Evolutionary conservation across 2,797 vertebrate genomes (phyloP), one percentile per base, ranked within the genome.

Genomic region (Falco biarmicus): DNA sequence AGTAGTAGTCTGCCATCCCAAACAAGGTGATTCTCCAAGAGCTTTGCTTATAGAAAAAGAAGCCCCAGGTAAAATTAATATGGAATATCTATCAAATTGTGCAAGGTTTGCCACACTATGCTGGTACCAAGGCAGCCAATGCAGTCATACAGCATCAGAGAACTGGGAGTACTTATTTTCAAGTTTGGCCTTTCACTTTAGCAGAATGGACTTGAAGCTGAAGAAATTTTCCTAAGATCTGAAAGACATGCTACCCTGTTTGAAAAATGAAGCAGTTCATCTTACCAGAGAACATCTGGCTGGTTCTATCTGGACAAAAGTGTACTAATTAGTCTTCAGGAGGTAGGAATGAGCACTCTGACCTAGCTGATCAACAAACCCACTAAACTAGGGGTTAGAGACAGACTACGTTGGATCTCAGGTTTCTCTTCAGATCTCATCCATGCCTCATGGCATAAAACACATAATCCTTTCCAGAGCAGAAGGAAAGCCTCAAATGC

Each of bases 351-450:
- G 28, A 69, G 10, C 45, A n/a, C 18, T 56, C 47, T 60, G 57
- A 75, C 17, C 22, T 20, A 53, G 39, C 9, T 60, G 39, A 41
- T 65, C 31, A 65, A 39, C 32, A 10, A 39, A 4, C 9, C 43
- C 41, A 39, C 50, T 53, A n/a, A 76, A 59, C 18, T 11, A 20
- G 8, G 15, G 25, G 15, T 51, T 66, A 61, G 6, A 71, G 47
- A 47, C 0, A 0, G 80, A 41, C 22, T n/a, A 61, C 4, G 32
- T 13, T 14, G 15, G 15, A 25, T 10, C 11, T 66, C 21, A 28
- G 32, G 41, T 39, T 48, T 32, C 32, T 34, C 7, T 31, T 91
- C 13, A 70, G 45, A 70, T 47, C 31, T 60, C 32, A 54, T 26
- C 31, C 51, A 84, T 50, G 32, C 21, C 28, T 75, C 34, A 22